Base-by-base conservation (phyloP, 2,797 vertebrate genomes). In the Myotis daubentonii region DNA sequence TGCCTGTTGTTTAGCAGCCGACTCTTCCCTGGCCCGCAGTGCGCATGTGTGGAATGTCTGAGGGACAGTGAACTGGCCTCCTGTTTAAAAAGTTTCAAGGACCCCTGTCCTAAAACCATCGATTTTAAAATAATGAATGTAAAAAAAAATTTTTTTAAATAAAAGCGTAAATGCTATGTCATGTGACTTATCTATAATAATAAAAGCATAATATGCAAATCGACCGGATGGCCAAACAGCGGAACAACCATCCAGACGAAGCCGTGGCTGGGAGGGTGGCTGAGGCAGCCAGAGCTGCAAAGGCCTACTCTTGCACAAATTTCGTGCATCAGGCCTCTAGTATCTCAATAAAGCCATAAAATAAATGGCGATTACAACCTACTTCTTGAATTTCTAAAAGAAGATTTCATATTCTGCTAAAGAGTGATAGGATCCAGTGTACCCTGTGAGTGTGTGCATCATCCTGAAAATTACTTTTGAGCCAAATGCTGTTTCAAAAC, bases 401-500 rank as follows among this genome's bases (percentile, higher is more conserved):
- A 76, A 80, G 20, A 78, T 51, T 96, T 81, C n/a, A 85, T 89
- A 44, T 49, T 89, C 57, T 93, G 68, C 60, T 80, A 76, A 91
- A 85, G 44, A 82, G 20, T 82, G 57, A 78, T 38, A 94, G 36
- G 9, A 62, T 49, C 62, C 36, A 82, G 23, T 60, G 82, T 49
- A 86, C 33, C 25, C 36, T 23, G 22, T 33, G 22, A 17, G 23
- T 49, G 49, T 53, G 44, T 47, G 15, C 57, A 65, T 72, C 60
- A 81, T 38, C 49, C 62, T 78, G 30, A 92, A 95, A 79, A 44
- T 53, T 78, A 62, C 41, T 95, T 94, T 89, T 68, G 83, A 75
- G 83, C 57, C 41, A 82, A 97, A 87, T 60, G 95, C 89, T 83
- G 81, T 93, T 94, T 96, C 95, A 97, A 98, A 97, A 71, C 70